Percentiles rank a stretch among this genome's conserved stretches.
phyloP scores from a whole-genome alignment of 1,140 invertebrate species.

The Anadara kagoshimensis region DNA sequence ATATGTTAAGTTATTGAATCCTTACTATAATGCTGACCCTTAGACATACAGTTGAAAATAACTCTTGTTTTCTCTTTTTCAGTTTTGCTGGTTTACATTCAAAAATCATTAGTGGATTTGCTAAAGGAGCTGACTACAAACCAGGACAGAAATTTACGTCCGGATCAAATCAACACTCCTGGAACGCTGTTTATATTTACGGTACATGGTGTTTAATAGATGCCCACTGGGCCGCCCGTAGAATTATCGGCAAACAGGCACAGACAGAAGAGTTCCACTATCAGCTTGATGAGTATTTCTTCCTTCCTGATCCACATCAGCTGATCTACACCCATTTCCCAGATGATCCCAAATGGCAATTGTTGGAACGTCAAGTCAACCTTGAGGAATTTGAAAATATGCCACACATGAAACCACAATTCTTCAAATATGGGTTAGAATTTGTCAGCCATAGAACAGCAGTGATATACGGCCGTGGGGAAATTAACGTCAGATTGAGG shows the following conservation, averaged over 20 bases:
- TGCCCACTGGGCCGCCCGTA: slow-evolving; percentile 73
- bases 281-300: slow-evolving; percentile 73
- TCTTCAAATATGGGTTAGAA: slow-evolving; percentile 74
- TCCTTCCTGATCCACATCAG: slow-evolving; percentile 72
- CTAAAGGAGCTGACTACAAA: slow-evolving; percentile 73
- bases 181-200: slow-evolving; percentile 74
- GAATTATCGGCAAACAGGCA: slow-evolving; percentile 72
- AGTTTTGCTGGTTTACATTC: slow-evolving; percentile 74
- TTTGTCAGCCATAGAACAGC: slow-evolving; percentile 71
- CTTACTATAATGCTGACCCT: too few relatives aligned
- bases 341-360: slow-evolving; percentile 72
- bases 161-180: slow-evolving; percentile 71
- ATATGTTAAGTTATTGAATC: too few relatives aligned
- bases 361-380: slow-evolving; percentile 64
- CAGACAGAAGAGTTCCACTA: slow-evolving; percentile 70
- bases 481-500: slow-evolving; percentile 64
- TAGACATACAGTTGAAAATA: too few relatives aligned
- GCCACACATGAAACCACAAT: slow-evolving; percentile 73
- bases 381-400: slow-evolving; percentile 73
- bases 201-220: slow-evolving; percentile 73
- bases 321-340: slow-evolving; percentile 74
- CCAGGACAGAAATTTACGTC: slow-evolving; percentile 72
- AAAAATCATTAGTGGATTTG: slow-evolving; percentile 73
- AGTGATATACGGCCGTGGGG: slow-evolving; percentile 67
- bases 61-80: slow-evolving; percentile 20